Base-by-base conservation (phyloP, 23 tunicate species). In the Halocynthia roretzi region DNA sequence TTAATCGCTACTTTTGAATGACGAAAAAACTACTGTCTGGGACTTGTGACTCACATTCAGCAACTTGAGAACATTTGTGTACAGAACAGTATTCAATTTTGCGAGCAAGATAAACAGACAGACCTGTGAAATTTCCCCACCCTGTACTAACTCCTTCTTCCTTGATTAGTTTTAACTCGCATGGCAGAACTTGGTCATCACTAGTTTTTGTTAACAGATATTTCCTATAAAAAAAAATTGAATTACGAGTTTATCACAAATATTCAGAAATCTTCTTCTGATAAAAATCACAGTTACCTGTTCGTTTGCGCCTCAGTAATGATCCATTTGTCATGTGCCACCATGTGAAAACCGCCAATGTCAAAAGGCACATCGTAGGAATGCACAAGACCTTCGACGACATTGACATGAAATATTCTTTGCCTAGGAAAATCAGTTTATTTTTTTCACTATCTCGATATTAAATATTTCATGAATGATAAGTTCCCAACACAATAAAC, bases 111-210 rank as follows among this genome's bases (percentile, higher is more conserved):
- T 56, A 31, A 12, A n/a, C 51, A 50, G 11, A 20, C 76, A 65
- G 6, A 89, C 96, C 77, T 62, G 96, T 71, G 53, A 53, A 66
- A 22, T 75, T 72, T 7, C 89, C 96, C 61, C 80, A 89, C 10
- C 96, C 96, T 80, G 72, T 80, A 49, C 80, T 79, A 2, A 89
- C 77, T 50, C 96, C 96, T 83, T 89, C 96, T 74, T 89, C 96
- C 11, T 89, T 80, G 53, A 89, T 79, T 80, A 76, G 67, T 53
- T 61, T 76, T 52, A 89, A 67, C 71, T 80, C 58, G 58, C 69
- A 58, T 10, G 96, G 96, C 21, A 89, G 56, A 14, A 72, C 9
- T 19, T 83, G 63, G 31, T 83, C 96, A 6, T 67, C 68, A 6
- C 70, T 20, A 8, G 65, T 50, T 6, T 80, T 80, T 7, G 81